Conservation (phyloP, 30 jellyfish, hydroid and myxozoan genomes). For the Turritopsis rubra region DNA sequence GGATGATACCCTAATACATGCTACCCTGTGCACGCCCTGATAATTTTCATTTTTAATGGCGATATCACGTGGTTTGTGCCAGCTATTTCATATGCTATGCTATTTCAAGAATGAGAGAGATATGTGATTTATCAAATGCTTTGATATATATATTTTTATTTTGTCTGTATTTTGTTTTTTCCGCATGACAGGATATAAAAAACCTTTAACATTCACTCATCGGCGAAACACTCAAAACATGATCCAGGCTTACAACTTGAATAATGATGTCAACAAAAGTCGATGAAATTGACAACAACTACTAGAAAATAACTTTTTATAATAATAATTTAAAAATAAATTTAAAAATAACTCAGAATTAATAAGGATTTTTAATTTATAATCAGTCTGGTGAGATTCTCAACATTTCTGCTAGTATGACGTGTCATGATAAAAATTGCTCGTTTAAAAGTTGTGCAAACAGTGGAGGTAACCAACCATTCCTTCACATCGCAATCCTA, state of each 20-base stretch:
- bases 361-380: not conserved
- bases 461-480: not conserved
- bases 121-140: not conserved
- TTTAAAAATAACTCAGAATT: not conserved
- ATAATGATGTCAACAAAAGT: not conserved
- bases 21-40: not conserved
- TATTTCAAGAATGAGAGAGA: not conserved
- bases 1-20: not conserved
- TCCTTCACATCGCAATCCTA: not conserved
- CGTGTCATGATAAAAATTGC: not conserved
- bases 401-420: not conserved
- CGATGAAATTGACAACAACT: not conserved
- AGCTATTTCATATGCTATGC: not conserved
- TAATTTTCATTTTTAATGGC: too few relatives aligned
- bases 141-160: not conserved
- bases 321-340: too few relatives aligned
- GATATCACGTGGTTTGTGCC: not conserved
- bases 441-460: too few relatives aligned
- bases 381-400: not conserved
- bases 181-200: not conserved
- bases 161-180: not conserved
- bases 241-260: not conserved
- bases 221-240: not conserved
- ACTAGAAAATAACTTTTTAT: not conserved
- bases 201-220: not conserved